Conservation (phyloP, 1,140 invertebrate species). For the Drosophila kanapiae region DNA sequence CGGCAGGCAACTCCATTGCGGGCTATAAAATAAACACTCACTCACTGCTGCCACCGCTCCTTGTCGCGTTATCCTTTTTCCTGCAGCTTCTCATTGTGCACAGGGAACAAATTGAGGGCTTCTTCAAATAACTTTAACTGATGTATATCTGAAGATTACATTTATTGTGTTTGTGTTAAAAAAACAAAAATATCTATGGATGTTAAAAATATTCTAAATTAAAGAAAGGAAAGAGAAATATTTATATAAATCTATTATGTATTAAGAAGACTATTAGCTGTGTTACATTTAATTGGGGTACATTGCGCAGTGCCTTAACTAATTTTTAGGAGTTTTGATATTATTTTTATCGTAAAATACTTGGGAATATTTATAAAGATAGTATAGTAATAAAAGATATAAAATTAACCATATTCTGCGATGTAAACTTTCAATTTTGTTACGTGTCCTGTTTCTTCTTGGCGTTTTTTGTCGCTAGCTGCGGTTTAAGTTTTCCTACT, state of each 20-base stretch:
- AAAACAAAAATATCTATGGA: too few species aligned
- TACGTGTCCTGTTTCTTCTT: constrained; percentile 26
- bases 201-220: too few species aligned
- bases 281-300: neutral
- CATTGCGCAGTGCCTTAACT: neutral
- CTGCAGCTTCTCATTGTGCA: constrained; percentile 31
- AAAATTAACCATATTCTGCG: neutral
- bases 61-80: constrained; percentile 48
- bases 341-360: neutral
- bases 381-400: neutral
- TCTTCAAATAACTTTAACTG: neutral
- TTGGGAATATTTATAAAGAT: neutral
- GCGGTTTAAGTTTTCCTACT: constrained; percentile 72
- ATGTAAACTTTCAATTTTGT: neutral
- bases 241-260: neutral
- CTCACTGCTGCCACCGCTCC: constrained; percentile 66
- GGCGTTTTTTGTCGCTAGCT: constrained; percentile 62
- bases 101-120: neutral
- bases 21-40: constrained; percentile 81
- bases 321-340: neutral
- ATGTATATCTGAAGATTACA: neutral
- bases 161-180: too few species aligned
- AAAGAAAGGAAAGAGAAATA: too few species aligned
- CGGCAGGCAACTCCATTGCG: constrained; percentile 67
- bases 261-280: neutral